Evolutionary conservation across 2,113 vertebrate genomes (phyloP).

Genomic region (Lota lota): DNA sequence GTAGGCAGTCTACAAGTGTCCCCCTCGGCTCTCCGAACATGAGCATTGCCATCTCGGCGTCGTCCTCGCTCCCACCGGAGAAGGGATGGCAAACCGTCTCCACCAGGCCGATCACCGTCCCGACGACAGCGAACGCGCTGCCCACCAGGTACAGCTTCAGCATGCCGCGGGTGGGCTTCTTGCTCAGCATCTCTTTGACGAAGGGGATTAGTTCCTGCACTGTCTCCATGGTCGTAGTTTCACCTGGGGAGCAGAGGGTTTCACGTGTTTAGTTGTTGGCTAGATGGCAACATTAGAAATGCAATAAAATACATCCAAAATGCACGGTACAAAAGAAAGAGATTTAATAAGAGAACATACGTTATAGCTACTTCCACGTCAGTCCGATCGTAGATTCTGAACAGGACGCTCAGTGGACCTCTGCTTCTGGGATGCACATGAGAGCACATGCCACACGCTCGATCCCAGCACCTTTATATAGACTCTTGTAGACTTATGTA

Average conservation of each 20-base stretch:
- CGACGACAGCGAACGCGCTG: slow-evolving; percentile 76
- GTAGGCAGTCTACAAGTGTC: not conserved
- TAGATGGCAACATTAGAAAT: no score
- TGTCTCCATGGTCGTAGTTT: slow-evolving; percentile 69
- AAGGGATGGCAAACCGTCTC: slow-evolving; percentile 81
- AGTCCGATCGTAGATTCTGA: no score
- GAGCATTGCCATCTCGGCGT: slow-evolving; percentile 53
- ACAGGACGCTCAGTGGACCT: no score
- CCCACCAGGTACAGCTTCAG: slow-evolving; percentile 85
- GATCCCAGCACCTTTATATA: no score
- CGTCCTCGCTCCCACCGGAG: slow-evolving; percentile 45
- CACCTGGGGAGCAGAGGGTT: not conserved
- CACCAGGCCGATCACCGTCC: slow-evolving; percentile 79
- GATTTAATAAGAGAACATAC: no score
- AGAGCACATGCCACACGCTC: no score
- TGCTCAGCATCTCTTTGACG: slow-evolving; percentile 78
- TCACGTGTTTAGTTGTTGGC: no score
- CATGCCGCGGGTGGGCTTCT: slow-evolving; percentile 77
- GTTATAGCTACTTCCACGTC: no score
- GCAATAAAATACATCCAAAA: no score
- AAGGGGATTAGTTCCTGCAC: slow-evolving; percentile 83
- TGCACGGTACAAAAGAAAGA: no score
- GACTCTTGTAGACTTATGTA: no score
- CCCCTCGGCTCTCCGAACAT: not conserved
- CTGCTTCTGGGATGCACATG: no score